Base-by-base conservation (phyloP, 2,113 vertebrate species). In the Falco punctatus region DNA sequence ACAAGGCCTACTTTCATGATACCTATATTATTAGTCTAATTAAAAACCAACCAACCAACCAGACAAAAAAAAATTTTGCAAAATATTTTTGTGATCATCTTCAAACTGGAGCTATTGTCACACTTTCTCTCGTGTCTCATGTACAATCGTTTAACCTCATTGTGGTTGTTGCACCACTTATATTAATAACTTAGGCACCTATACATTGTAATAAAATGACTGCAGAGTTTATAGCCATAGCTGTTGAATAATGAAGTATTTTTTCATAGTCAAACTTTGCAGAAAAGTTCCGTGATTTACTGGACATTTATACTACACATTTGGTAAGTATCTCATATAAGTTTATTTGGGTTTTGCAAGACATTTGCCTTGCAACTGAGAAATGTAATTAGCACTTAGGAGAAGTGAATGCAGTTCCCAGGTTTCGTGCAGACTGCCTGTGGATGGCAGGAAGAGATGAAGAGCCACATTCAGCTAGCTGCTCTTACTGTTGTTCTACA, bases 351-450 rank as follows among this genome's bases (percentile, higher is more conserved):
- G 33, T 77, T 92, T 90, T 88, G 67, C 49, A 75, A 82, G 70
- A 46, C 4, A n/a, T 72, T 83, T 91, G 30, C 82, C 40, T 78
- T 59, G 48, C 33, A 38, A 65, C 52, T 72, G 54, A 77, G 71
- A 65, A 90, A 91, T 71, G 77, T 55, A 89, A 94, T 94, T 92
- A 89, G 52, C 73, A 59, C 69, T 81, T 46, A 42, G 58, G 26
- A 90, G 55, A 83, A 80, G 24, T 24, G 52, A 46, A 80, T 87
- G 67, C 22, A 48, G 58, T 69, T 84, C 48, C 78, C 33, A 58
- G 22, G 24, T 94, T n/a, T 94, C 40, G 65, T 73, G 46, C 46
- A 88, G 81, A 30, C 51, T 61, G 81, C 10, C n/a, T 67, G 27
- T 32, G 55, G 44, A 44, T 67, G 49, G 16, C 72, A 81, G 54